phyloP scores from a whole-genome alignment of 2,113 vertebrate species.

The Epinephelus fuscoguttatus region DNA sequence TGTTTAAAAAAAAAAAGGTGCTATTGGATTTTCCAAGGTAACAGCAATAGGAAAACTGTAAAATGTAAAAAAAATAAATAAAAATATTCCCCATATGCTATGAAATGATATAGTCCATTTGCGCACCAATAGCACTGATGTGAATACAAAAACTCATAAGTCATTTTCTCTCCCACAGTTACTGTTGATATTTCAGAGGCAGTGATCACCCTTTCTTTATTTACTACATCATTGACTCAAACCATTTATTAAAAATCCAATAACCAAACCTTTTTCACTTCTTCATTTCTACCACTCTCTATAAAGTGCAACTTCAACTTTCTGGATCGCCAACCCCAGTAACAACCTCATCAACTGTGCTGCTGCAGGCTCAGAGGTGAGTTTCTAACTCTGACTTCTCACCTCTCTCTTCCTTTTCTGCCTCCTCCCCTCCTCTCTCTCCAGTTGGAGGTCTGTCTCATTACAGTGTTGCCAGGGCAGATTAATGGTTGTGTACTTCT shows the following conservation, averaged over 20 bases:
- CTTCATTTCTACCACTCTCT: slow-evolving; percentile 41
- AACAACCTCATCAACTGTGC: slow-evolving; percentile 97
- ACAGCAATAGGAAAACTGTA: no score
- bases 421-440: neutral
- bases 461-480: slow-evolving; percentile 61
- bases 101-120: neutral
- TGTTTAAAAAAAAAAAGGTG: no score
- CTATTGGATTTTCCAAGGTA: no score
- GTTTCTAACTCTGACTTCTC: slow-evolving; percentile 40
- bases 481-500: slow-evolving; percentile 69
- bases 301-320: slow-evolving; percentile 94
- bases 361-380: slow-evolving; percentile 96
- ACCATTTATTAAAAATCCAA: slow-evolving; percentile 33
- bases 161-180: neutral
- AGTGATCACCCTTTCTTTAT: neutral
- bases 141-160: neutral
- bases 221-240: neutral
- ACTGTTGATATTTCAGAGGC: neutral
- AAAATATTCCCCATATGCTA: neutral
- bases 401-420: no score
- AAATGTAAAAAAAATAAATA: no score
- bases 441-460: slow-evolving; percentile 53
- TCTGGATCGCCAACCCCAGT: slow-evolving; percentile 99
- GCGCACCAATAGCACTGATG: neutral
- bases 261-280: slow-evolving; percentile 10